Evolutionary conservation across 2,797 vertebrate species (phyloP), one percentile per base, ranked within the genome.

Genomic region (Pangasius djambal): DNA sequence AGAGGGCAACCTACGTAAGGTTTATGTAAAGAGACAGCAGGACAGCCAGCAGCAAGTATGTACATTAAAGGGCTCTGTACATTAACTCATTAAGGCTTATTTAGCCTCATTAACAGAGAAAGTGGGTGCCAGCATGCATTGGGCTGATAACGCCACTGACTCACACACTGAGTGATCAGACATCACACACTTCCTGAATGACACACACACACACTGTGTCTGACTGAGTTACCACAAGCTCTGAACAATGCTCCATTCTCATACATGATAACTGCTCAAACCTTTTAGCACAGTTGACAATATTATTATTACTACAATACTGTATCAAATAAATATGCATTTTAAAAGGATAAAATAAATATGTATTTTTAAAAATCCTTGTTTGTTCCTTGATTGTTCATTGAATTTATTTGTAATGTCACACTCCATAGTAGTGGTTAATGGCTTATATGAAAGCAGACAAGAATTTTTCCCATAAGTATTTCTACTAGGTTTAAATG

Each of bases 71-170:
- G 4, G 25, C 0, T 65, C 25, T n/a, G 15, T 16, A 67, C 28
- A 63, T 18, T 18, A 67, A 65, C 15, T 44, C 20, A 61, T 44
- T 2, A 15, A 31, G 22, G 10, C 28, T 31, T 4, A 2, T 31
- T 69, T n/a, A 67, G 40, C 22, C 55, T 34, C 52, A 28, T n/a
- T 57, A 90, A 40, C 20, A 78, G 72, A 90, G 88, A 87, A 83
- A 83, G 84, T 83, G 57, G 85, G 92, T 93, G 93, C 93, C 13
- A 88, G 75, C 37, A 65, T 88, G 90, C 93, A 92, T 88, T 86
- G 86, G 85, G 61, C 90, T 91, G 89, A 94, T 89, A 92, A 90
- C 79, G 90, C 87, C 86, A 88, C 89, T 93, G 92, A 96, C 89
- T 95, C 93, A 94, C 75, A 52, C 87, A 18, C 55, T 79, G 86